Conservation (phyloP, 1,140 invertebrate species). For the Battus philenor region DNA sequence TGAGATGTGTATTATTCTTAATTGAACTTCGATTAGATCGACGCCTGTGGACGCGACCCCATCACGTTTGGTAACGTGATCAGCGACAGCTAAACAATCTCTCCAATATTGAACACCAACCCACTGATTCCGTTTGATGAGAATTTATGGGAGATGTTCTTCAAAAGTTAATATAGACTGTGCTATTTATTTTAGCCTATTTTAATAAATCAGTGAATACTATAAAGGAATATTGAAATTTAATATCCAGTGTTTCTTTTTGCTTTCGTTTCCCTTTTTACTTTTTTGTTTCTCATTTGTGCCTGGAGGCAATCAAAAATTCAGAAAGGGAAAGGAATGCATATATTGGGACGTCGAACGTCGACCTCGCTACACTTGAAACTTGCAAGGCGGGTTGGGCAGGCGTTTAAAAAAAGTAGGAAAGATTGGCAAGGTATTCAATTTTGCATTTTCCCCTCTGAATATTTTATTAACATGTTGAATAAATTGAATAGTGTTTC, state of each 20-base stretch:
- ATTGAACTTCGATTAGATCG: slow-evolving; percentile 44
- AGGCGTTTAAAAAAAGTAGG: slow-evolving; percentile 5
- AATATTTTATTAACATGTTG: background rate
- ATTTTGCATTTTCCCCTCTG: too few relatives aligned
- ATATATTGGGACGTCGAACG: slow-evolving; percentile 38
- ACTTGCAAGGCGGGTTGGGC: slow-evolving; percentile 29
- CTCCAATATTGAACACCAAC: slow-evolving; percentile 34
- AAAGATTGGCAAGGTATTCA: too few relatives aligned
- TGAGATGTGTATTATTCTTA: slow-evolving; percentile 39
- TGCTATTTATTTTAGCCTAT: slow-evolving; percentile 21
- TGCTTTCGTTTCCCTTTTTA: slow-evolving; percentile 31
- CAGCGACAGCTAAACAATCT: slow-evolving; percentile 39
- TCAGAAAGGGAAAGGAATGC: slow-evolving; percentile 46
- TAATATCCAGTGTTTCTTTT: slow-evolving; percentile 26
- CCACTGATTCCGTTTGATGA: slow-evolving; percentile 43
- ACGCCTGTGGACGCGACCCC: slow-evolving; percentile 14
- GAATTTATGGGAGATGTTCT: slow-evolving; percentile 32
- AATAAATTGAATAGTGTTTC: too few relatives aligned
- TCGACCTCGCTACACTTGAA: slow-evolving; percentile 38
- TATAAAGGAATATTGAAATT: slow-evolving; percentile 24
- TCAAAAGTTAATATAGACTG: slow-evolving; percentile 8
- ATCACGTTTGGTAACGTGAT: slow-evolving; percentile 25
- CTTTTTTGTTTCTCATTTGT: slow-evolving; percentile 30
- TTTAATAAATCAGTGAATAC: slow-evolving; percentile 24
- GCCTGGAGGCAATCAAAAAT: slow-evolving; percentile 34